Base-by-base conservation (phyloP, 2,797 vertebrate species). In the Poecilia picta region DNA sequence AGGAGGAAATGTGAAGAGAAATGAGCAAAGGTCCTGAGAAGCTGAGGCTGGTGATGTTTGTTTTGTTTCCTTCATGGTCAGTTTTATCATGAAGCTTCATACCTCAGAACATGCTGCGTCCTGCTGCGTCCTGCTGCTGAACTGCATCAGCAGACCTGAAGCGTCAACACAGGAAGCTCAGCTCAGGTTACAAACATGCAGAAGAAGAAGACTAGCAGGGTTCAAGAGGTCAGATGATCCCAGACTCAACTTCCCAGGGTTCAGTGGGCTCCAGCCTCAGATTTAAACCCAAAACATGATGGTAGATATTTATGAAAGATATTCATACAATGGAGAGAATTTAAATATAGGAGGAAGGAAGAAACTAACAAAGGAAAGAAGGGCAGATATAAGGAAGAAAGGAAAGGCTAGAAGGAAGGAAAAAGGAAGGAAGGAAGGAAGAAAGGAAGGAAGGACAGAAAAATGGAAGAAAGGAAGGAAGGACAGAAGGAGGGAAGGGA, bases 81-180 rank as follows among this genome's bases (percentile, higher is more conserved):
- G 39, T n/a, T 25, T 74, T n/a, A 77, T 81, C 72, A 11, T 13
- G n/a, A 78, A 68, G 39, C 73, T 76, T 81, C 64, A 64, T 57
- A 78, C 72, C 80, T 57, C 53, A 82, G 49, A 72, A 7, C 39
- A 12, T 51, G 78, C 57, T 33, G 43, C 1, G 28, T 82, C 81
- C 74, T 81, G 81, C 80, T 83, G 73, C 28, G 41, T 82, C 81
- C 74, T 81, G 81, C 80, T 83, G 73, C 28, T 79, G 0, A 66
- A 81, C 81, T 73, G 25, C 68, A 1, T 71, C 68, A 71, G 41
- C 41, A 25, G 31, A 75, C 20, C 28, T 23, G 46, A 74, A 76
- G 53, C 64, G 70, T 16, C 73, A 75, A 66, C 76, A 75, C 25
- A 73, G 20, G 59, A 7, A 36, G 62, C 25, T 0, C 39, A 46